Conservation (phyloP, 1,140 invertebrate species). For the Nylanderia fulva region DNA sequence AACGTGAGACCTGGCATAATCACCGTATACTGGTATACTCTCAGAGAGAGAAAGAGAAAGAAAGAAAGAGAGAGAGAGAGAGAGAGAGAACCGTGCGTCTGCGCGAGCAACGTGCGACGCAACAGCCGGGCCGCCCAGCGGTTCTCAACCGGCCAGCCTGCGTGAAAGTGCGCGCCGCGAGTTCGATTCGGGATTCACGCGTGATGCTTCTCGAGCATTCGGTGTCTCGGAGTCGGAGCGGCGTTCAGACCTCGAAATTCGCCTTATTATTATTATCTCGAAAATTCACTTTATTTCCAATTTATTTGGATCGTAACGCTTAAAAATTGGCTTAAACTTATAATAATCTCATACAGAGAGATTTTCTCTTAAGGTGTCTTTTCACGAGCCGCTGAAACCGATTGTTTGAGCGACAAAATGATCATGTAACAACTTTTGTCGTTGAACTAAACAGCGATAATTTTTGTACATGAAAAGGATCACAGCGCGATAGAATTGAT, state of each 20-base stretch:
- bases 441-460: too few species aligned
- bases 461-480: too few species aligned
- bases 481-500: too few species aligned
- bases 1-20: slow-evolving; percentile 21
- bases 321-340: background rate
- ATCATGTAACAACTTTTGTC: too few species aligned
- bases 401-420: too few species aligned
- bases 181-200: background rate
- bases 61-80: too few species aligned
- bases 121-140: slow-evolving; percentile 55
- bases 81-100: slow-evolving; percentile 15
- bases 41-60: too few species aligned
- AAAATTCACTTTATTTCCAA: background rate
- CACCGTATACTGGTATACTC: background rate
- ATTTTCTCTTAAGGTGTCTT: too few species aligned
- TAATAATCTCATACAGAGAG: too few species aligned
- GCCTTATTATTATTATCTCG: background rate
- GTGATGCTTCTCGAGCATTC: background rate
- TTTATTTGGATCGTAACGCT: background rate
- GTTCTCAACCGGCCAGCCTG: slow-evolving; percentile 56
- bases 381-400: too few species aligned
- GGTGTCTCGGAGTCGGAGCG: background rate
- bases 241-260: background rate
- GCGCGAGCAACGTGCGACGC: slow-evolving; percentile 50
- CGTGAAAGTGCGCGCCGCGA: slow-evolving; percentile 66